A percentile compares a stretch with the other conserved stretches of the same genome.
Conservation (phyloP, 2,113 vertebrate species). For the Gymnorhina tibicen region DNA sequence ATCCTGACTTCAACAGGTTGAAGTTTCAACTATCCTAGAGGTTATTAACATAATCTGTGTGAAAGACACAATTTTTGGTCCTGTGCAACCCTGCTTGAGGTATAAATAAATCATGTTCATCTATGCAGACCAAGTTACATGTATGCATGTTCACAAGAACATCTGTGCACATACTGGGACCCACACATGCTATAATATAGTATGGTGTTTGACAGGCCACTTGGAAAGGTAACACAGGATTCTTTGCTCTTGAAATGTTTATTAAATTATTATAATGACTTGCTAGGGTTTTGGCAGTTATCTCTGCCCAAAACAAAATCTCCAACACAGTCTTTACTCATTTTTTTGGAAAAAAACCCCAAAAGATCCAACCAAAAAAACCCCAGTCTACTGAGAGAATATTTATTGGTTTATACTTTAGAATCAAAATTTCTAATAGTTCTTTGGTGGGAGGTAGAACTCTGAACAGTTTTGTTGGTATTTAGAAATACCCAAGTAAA, state of each 20-base stretch:
- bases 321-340: not conserved
- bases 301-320: constrained; percentile 13
- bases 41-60: not conserved
- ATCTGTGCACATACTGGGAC: not conserved
- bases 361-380: not conserved
- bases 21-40: not conserved
- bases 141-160: not conserved
- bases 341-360: not conserved
- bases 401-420: constrained; percentile 47
- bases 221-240: not conserved
- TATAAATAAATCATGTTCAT: not conserved
- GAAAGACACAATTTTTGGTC: not conserved
- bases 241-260: not conserved
- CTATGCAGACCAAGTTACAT: not conserved
- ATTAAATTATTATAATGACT: constrained; percentile 28
- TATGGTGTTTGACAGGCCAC: not conserved
- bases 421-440: constrained; percentile 17
- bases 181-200: not conserved
- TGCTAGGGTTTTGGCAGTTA: not conserved
- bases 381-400: not conserved
- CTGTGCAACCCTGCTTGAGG: not conserved
- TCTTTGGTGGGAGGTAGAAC: not conserved
- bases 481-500: constrained; percentile 40
- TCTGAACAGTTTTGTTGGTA: not conserved
- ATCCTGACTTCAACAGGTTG: not conserved